Base-by-base conservation (phyloP, 2,113 vertebrate species). In the Siphamia tubifer region DNA sequence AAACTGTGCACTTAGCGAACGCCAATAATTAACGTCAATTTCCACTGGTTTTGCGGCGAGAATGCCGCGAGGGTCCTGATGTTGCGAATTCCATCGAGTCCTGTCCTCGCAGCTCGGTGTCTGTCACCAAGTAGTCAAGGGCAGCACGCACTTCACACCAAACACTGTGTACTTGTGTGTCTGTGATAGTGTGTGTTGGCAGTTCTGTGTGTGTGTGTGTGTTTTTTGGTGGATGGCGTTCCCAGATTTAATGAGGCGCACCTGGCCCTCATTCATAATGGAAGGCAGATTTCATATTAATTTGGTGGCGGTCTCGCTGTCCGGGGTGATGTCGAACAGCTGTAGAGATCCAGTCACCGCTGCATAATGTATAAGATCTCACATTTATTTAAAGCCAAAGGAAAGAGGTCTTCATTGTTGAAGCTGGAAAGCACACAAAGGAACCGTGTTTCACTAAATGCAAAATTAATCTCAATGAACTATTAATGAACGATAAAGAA, bases 211-310 rank as follows among this genome's bases (percentile, higher is more conserved):
- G 28, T 25, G 34, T 54, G 44, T 51, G 45, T 25, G 61, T 54
- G 61, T 51, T 32, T 32, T 66, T 68, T 86, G 75, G 65, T 72
- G 53, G 66, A 36, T 42, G 48, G 61, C 85, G n/a, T n/a, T 63
- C 66, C 68, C 61, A 60, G 71, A 78, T 90, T 89, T 90, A 91
- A 93, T 88, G 85, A 92, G 87, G 79, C 75, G 57, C 90, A 92
- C 90, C 88, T 92, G 92, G 88, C 70, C 87, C 77, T 92, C 89
- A 89, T 92, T 86, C 81, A 92, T 87, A 90, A 90, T 90, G 60
- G 71, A 92, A 87, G 79, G 79, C 66, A 80, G 83, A 90, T 90
- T 87, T 89, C 60, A 76, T 82, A 87, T 91, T 90, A 83, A 90
- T 90, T 87, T 89, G 80, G 88, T 77, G 79, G 73, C 58, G 53